Evolutionary conservation across 1,140 invertebrate genomes (phyloP).

Genomic region (Eriosoma lanigerum): DNA sequence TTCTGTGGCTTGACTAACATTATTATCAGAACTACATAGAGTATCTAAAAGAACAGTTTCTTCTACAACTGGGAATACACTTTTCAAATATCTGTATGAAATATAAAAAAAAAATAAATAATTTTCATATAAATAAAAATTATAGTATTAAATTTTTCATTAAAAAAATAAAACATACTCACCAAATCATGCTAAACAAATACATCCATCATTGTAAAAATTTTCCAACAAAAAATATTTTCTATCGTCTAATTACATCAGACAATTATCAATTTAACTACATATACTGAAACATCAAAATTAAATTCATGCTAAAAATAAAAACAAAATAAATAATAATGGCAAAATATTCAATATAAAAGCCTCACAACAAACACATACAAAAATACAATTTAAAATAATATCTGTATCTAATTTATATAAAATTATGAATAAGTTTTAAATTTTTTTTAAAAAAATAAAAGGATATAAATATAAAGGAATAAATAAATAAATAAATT

Average conservation of each 20-base stretch:
- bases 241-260: slow-evolving; percentile 43
- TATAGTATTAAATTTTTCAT: background rate
- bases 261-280: slow-evolving; percentile 48
- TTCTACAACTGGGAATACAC: slow-evolving; percentile 86
- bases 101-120: slow-evolving; percentile 48
- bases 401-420: background rate
- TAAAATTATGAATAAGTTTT: no score
- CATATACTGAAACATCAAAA: slow-evolving; percentile 48
- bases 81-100: slow-evolving; percentile 79
- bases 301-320: slow-evolving; percentile 44
- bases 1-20: slow-evolving; percentile 82
- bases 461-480: no score
- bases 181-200: slow-evolving; percentile 22
- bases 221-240: slow-evolving; percentile 24
- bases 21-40: slow-evolving; percentile 80
- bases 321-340: slow-evolving; percentile 46
- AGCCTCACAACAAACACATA: slow-evolving; percentile 21
- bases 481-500: background rate
- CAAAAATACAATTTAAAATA: background rate
- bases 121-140: background rate
- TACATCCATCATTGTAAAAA: slow-evolving; percentile 40
- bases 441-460: no score
- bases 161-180: slow-evolving; percentile 9
- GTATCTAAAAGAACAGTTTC: slow-evolving; percentile 84
- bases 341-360: slow-evolving; percentile 14